Base-by-base conservation (phyloP, 2,888 invertebrate genomes). In the Yponomeuta plumbellus region DNA sequence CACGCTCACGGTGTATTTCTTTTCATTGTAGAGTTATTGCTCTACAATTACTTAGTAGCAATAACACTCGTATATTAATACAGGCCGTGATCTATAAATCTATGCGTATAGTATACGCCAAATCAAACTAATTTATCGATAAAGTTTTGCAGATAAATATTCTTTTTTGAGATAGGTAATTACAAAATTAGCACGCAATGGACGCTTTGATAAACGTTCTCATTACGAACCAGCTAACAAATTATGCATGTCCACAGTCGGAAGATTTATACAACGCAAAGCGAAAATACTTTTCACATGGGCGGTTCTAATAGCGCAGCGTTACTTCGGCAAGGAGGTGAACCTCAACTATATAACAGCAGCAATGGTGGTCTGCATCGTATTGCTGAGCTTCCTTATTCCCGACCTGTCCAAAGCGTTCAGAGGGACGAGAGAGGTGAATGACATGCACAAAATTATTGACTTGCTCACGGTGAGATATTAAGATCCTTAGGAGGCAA, bases 341-440 rank as follows among this genome's bases (percentile, higher is more conserved):
- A 68, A 81, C 84, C 0, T 74, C 86, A 80, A 78, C 69, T 82
- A 80, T 64, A 63, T 83, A 20, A 72, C 76, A 0, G 63, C 84
- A 1, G 71, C 72, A 1, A 80, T 81, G 0, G 69, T 86, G 0
- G 59, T 82, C 3, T 62, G 82, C 2, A 74, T 86, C 0, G 72
- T 86, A 2, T 56, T 83, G 4, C 71, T 88, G 2, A 82, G 79
- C 59, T 77, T 84, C 40, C 67, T 87, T 0, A 70, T 86, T 1
- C 85, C 86, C 0, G 80, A 83, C 57, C 74, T 86, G 61, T 78
- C 82, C 0, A 78, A 81, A 56, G 83, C 79, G 70, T 71, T 84
- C 8, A 78, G 80, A 11, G 76, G 76, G 44, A 75, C 72, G 2
- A 78, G 74, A 2, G 2, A 78, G 74, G 2, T 87, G 40, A 84